A percentile compares a stretch with the other conserved stretches of the same genome.
Conservation (phyloP, 2,797 vertebrate genomes). For the Craterocephalus amniculus region DNA sequence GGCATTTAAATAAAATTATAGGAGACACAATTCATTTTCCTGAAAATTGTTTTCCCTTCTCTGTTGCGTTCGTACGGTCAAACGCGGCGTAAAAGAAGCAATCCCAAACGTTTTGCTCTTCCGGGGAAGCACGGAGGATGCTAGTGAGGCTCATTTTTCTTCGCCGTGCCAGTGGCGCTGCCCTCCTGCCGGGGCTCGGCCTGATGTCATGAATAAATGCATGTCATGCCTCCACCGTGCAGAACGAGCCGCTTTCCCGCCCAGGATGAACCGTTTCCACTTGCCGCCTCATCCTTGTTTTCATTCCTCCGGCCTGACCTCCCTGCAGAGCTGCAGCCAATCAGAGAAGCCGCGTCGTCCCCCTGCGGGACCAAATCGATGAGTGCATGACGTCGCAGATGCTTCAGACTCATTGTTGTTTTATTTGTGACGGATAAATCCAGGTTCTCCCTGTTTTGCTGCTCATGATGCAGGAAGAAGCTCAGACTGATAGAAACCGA, state of each 20-base stretch:
- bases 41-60: constrained; percentile 36
- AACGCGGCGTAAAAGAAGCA: constrained; percentile 19
- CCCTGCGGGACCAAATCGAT: too few species aligned
- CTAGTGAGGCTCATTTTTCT: constrained; percentile 45
- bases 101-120: too few species aligned
- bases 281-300: constrained; percentile 47
- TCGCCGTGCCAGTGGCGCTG: constrained; percentile 15
- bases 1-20: constrained; percentile 46
- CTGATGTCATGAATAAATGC: constrained; percentile 82
- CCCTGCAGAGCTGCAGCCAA: constrained; percentile 36
- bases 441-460: constrained; percentile 9
- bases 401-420: too few species aligned
- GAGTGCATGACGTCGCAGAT: too few species aligned
- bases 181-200: constrained; percentile 37
- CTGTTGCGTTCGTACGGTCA: constrained; percentile 14
- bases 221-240: constrained; percentile 61
- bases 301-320: constrained; percentile 26
- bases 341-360: too few species aligned
- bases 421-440: background rate
- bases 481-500: too few species aligned
- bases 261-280: constrained; percentile 43
- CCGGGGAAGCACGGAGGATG: constrained; percentile 44
- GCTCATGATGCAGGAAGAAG: too few species aligned
- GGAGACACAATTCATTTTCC: constrained; percentile 5
- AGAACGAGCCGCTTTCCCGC: constrained; percentile 46